Percentiles rank a stretch among this genome's conserved stretches.
These are phyloP conservation scores for Lepidocyrtoides sp. DNA, from an alignment of 2,888 invertebrate species.

Conservation along the genomic window DNA sequence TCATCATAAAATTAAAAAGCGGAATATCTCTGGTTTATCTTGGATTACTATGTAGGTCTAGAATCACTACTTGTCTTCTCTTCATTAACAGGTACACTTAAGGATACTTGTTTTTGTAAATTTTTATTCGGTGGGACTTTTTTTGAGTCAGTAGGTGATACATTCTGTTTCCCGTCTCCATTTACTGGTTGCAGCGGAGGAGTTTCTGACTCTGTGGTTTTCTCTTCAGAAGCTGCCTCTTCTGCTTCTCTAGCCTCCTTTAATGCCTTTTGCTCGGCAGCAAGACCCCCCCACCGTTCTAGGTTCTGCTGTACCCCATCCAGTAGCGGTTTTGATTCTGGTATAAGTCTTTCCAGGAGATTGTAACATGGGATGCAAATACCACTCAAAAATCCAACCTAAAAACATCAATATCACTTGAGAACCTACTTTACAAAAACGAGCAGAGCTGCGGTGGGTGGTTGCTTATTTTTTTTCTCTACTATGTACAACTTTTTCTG, in stretches of 20 bases:
- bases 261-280: slow-evolving; percentile 86
- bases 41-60: not conserved
- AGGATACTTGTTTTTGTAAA: slow-evolving; percentile 31
- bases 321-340: slow-evolving; percentile 91
- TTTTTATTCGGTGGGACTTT: slow-evolving; percentile 35
- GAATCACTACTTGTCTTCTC: slow-evolving; percentile 12
- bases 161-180: slow-evolving; percentile 42
- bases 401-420: not conserved
- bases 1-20: slow-evolving; percentile 1
- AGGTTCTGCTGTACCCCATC: slow-evolving; percentile 90
- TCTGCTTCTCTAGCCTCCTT: slow-evolving; percentile 51
- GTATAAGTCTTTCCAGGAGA: slow-evolving; percentile 90
- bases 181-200: not conserved
- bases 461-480: too few species aligned
- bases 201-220: not conserved
- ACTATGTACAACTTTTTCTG: too few species aligned
- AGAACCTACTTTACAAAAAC: too few species aligned
- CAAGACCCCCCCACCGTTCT: slow-evolving; percentile 89
- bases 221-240: slow-evolving; percentile 18
- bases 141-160: slow-evolving; percentile 9
- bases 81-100: slow-evolving; percentile 59
- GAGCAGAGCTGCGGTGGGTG: not conserved
- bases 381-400: slow-evolving; percentile 93
- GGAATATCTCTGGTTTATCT: not conserved
- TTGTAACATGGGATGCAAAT: slow-evolving; percentile 94